Base-by-base conservation (phyloP, 1,140 invertebrate genomes). In the Ctenoplectra terminalis region DNA sequence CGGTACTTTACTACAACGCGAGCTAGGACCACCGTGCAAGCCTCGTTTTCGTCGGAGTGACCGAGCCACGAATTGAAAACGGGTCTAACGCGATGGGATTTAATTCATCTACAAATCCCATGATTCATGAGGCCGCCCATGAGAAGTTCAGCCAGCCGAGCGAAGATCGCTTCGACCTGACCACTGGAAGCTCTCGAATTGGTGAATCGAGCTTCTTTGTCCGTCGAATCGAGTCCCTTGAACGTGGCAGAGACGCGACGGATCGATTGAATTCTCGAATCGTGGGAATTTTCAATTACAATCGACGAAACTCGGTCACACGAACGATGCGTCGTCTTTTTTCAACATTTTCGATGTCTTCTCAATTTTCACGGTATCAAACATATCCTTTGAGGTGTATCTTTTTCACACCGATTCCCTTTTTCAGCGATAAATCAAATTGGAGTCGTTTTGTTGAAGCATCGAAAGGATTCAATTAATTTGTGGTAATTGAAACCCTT, bases 81-180 rank as follows among this genome's bases (percentile, higher is more conserved):
- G 73, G 86, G 82, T 78, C 87, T 83, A 50, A 72, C 86, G 85
- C 82, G 82, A 88, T 89, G 83, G 88, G 87, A 83, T 91, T 93
- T 91, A 92, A 93, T 92, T 93, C 92, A 89, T 88, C 88, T 90
- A 87, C 71, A 91, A 92, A 93, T 92, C 92, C 90, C 86, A 74
- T 92, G 91, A 93, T 93, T 92, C 91, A 93, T 91, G 87, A 81
- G 89, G 86, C 85, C 84, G 85, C 76, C 85, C 79, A 64, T 75
- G 86, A 76, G 82, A 75, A 54, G 87, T 75, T 26, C 85, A 77
- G 29, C 74, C 60, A 60, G 34, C 46, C 73, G 63, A 58, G 69
- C 60, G 58, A 67, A 54, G 63, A 84, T 84, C 60, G 50, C 56
- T 34, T 63, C 37, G 26, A 29, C 58, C 46, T n/a, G 8, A 0